Evolutionary conservation across 2,113 vertebrate genomes (phyloP).

Genomic region (Phocoena sinus): DNA sequence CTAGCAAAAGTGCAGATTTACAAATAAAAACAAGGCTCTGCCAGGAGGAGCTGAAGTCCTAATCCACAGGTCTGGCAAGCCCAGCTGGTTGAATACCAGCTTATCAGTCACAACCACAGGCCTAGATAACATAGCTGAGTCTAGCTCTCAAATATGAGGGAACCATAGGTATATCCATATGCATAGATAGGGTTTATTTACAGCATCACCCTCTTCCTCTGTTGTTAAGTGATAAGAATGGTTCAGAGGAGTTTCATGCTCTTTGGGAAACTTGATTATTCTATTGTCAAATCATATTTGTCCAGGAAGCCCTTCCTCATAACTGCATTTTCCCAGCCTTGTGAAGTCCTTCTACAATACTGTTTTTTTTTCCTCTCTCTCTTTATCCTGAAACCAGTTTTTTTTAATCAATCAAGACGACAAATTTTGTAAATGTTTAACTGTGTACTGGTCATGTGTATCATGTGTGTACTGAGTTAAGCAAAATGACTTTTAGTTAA

Average conservation of each 20-base stretch:
- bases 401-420: not conserved
- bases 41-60: not conserved
- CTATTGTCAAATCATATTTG: not conserved
- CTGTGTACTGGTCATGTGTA: not conserved
- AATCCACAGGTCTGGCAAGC: not conserved
- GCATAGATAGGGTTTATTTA: not conserved
- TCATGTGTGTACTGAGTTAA: not conserved
- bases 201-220: not conserved
- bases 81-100: not conserved
- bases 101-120: not conserved
- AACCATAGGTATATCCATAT: not conserved
- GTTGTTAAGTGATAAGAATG: not conserved
- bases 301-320: not conserved
- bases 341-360: not conserved
- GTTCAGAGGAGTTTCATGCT: not conserved
- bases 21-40: not conserved
- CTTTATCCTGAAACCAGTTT: not conserved
- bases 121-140: not conserved
- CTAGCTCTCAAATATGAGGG: not conserved
- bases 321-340: not conserved
- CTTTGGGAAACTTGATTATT: constrained; percentile 15
- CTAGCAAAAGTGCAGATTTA: not conserved
- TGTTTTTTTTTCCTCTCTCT: not conserved
- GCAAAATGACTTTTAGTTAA: not conserved
- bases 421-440: constrained; percentile 18